These are phyloP conservation scores for Prolemur simus DNA, from an alignment of 2,113 vertebrate genomes.

Conservation along the genomic window DNA sequence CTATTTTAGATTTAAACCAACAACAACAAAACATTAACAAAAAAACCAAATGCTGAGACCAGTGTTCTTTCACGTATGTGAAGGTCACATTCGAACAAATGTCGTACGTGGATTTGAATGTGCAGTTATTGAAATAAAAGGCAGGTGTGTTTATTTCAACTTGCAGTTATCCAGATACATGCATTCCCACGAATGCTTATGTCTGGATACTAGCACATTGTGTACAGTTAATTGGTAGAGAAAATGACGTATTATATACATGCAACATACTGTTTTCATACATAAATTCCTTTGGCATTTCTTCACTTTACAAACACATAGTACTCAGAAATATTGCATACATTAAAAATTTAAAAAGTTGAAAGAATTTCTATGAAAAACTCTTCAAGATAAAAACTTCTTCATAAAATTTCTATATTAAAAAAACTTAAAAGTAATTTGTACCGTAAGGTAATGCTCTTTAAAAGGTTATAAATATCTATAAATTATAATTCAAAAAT, in stretches of 20 bases:
- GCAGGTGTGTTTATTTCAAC: slow-evolving; percentile 79
- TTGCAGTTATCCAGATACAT: slow-evolving; percentile 75
- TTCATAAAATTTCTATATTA: slow-evolving; percentile 51
- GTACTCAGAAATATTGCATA: slow-evolving; percentile 25
- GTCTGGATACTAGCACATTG: slow-evolving; percentile 74
- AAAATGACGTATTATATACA: slow-evolving; percentile 66
- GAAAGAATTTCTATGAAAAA: slow-evolving; percentile 51
- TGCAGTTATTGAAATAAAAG: slow-evolving; percentile 82
- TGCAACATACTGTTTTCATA: slow-evolving; percentile 60
- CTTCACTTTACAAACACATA: slow-evolving; percentile 61
- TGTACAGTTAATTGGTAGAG: slow-evolving; percentile 61
- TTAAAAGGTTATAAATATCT: slow-evolving; percentile 52
- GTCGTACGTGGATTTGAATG: slow-evolving; percentile 82
- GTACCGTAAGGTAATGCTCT: slow-evolving; percentile 59
- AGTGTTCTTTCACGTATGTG: slow-evolving; percentile 70
- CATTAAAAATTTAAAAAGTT: slow-evolving; percentile 17
- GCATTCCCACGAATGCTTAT: slow-evolving; percentile 67
- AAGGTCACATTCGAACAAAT: slow-evolving; percentile 84
- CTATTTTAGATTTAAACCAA: slow-evolving; percentile 70
- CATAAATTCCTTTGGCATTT: slow-evolving; percentile 73
- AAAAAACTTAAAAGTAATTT: slow-evolving; percentile 46
- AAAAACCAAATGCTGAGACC: slow-evolving; percentile 57
- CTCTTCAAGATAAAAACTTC: slow-evolving; percentile 57
- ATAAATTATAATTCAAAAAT: slow-evolving; percentile 44
- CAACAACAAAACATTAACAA: slow-evolving; percentile 63